These are phyloP conservation scores for Himalopsyche tibetana DNA, from an alignment of 2,888 invertebrate species.

Conservation along the genomic window DNA sequence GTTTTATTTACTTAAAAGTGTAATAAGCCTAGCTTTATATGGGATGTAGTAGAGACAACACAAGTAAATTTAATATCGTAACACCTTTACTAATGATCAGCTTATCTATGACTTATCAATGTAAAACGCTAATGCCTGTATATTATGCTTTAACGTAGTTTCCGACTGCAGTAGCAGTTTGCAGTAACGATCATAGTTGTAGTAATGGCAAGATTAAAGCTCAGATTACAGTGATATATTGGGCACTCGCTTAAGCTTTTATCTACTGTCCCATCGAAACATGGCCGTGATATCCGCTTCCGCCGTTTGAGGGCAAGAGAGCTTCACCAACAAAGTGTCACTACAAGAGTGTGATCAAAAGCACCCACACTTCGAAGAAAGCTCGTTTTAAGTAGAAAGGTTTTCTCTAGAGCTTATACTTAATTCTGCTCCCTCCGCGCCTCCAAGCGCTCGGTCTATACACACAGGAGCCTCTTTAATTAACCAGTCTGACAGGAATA, in stretches of 20 bases:
- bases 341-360: neutral
- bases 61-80: too few species aligned
- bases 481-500: constrained; percentile 31
- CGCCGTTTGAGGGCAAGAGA: neutral
- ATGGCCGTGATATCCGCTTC: constrained; percentile 35
- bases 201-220: constrained; percentile 22
- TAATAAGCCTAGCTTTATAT: too few species aligned
- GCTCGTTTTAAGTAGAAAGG: constrained; percentile 25
- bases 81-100: too few species aligned
- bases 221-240: constrained; percentile 32
- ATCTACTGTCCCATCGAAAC: constrained; percentile 38
- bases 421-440: neutral
- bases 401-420: constrained; percentile 3
- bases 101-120: too few species aligned
- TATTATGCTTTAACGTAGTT: neutral
- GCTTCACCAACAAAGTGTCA: constrained; percentile 6
- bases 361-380: constrained; percentile 2
- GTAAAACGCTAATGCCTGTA: too few species aligned
- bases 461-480: constrained; percentile 37
- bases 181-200: constrained; percentile 38
- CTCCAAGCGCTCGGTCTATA: neutral
- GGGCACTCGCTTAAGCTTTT: constrained; percentile 27
- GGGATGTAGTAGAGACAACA: too few species aligned
- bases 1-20: too few species aligned
- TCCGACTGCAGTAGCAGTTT: constrained; percentile 35